phyloP scores from a whole-genome alignment of 1,140 invertebrate species.

The Drosophila parvula region DNA sequence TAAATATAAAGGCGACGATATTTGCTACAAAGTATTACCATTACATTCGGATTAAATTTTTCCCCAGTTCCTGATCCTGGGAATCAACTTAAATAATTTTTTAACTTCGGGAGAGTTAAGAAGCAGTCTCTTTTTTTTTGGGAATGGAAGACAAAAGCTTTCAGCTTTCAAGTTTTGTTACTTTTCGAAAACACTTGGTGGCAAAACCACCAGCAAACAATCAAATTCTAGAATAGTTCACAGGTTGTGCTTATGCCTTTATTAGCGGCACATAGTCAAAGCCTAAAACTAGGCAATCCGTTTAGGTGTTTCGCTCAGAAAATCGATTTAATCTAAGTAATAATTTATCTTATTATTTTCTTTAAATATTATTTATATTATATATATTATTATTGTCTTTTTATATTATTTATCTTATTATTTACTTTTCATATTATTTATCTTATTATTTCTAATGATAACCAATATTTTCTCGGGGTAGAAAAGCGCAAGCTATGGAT shows the following conservation, averaged over 20 bases:
- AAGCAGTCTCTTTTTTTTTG: background rate
- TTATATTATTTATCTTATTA: background rate
- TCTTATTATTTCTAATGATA: constrained; percentile 27
- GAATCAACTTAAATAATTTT: background rate
- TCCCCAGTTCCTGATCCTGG: background rate
- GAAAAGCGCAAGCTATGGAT: constrained; percentile 86
- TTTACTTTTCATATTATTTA: background rate
- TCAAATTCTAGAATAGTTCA: constrained; percentile 13
- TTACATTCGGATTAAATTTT: background rate
- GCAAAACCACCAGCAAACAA: constrained; percentile 26
- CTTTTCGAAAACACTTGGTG: constrained; percentile 23
- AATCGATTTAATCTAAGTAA: background rate
- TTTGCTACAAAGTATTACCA: constrained; percentile 10
- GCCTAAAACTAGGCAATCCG: constrained; percentile 46
- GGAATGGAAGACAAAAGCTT: constrained; percentile 6
- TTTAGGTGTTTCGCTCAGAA: background rate
- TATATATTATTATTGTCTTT: too few relatives aligned
- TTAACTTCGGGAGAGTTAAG: background rate
- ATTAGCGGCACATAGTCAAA: background rate
- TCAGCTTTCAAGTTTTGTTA: constrained; percentile 21
- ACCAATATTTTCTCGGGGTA: constrained; percentile 86
- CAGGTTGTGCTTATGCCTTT: constrained; percentile 2
- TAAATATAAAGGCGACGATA: background rate
- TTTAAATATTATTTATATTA: too few relatives aligned
- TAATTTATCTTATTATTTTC: constrained; percentile 1